Percentiles rank a stretch among this genome's conserved stretches.
Evolutionary conservation across 2,888 invertebrate species (phyloP).

Genomic region (Eupithecia subumbrata): DNA sequence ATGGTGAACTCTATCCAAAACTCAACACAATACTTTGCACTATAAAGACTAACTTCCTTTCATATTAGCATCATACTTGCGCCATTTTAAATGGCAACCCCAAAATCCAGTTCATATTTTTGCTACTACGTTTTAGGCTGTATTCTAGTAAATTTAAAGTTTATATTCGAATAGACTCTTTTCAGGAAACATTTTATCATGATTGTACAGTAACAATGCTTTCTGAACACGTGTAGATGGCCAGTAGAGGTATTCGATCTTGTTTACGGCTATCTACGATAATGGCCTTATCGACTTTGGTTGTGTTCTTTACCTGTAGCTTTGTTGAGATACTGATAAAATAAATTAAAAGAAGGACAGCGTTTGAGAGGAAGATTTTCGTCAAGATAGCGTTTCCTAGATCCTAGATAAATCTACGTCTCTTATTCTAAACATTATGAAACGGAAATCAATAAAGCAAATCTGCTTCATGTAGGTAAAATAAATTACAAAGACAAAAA

Average conservation of each 20-base stretch:
- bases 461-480: neutral
- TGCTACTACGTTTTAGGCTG: slow-evolving; percentile 25
- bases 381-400: neutral
- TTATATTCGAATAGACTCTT: slow-evolving; percentile 5
- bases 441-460: neutral
- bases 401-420: neutral
- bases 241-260: slow-evolving; percentile 72
- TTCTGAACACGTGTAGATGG: slow-evolving; percentile 78
- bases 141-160: neutral
- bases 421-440: neutral
- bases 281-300: slow-evolving; percentile 54
- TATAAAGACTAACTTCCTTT: slow-evolving; percentile 6
- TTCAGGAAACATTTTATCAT: slow-evolving; percentile 22
- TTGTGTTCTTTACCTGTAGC: slow-evolving; percentile 42
- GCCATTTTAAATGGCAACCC: neutral
- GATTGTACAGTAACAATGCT: slow-evolving; percentile 47
- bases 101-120: slow-evolving; percentile 19
- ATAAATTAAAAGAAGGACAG: slow-evolving; percentile 22
- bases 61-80: neutral
- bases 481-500: neutral
- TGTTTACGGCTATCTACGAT: slow-evolving; percentile 67
- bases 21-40: accelerated
- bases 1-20: slow-evolving; percentile 16
- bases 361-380: neutral
- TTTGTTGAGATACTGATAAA: slow-evolving; percentile 23